Evolutionary conservation across 2,113 vertebrate genomes (phyloP), one percentile per base, ranked within the genome.

Genomic region (Marmota monax): DNA sequence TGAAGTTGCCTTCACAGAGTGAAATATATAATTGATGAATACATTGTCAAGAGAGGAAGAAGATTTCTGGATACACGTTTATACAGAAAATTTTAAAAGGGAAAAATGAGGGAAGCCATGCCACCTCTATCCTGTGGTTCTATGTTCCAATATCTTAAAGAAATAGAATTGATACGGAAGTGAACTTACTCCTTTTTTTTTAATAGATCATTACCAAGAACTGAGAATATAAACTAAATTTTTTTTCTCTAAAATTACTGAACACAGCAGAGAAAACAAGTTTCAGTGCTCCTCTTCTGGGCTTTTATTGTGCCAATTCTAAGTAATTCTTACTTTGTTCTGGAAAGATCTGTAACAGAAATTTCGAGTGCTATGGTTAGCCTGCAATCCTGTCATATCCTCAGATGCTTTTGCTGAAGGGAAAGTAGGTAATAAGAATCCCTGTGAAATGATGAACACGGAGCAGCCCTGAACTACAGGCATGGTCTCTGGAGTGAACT

Each of bases 1-100:
- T 1, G 6, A 29, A 67, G 6, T 37, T 92, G 45, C 39, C 61
- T 78, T 90, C 58, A 72, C 2, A 65, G 6, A 37, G 22, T 89
- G 25, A 96, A 96, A 73, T 90, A n/a, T 37, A 82, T 85, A 84
- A 79, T 90, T 37, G 70, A 34, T 77, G 51, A 87, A 48, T 58
- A 14, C 53, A 39, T 5, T 88, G 34, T 45, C 42, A 58, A 90
- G 53, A 93, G 39, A 88, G 16, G 2, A 65, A 91, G 20, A 93
- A 29, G 48, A 51, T 90, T 95, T 95, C 34, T 42, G 69, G 73
- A 88, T 22, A 91, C 1, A 22, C 37, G 10, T 92, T 72, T 23
- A 72, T 45, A 85, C 3, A 84, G 39, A 78, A 84, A 92, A 63
- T 61, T 39, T 74, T 39, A 27, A 73, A 61, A 42, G 39, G 42